Conservation (phyloP, 2,113 vertebrate species). For the Kobus ellipsiprymnus region DNA sequence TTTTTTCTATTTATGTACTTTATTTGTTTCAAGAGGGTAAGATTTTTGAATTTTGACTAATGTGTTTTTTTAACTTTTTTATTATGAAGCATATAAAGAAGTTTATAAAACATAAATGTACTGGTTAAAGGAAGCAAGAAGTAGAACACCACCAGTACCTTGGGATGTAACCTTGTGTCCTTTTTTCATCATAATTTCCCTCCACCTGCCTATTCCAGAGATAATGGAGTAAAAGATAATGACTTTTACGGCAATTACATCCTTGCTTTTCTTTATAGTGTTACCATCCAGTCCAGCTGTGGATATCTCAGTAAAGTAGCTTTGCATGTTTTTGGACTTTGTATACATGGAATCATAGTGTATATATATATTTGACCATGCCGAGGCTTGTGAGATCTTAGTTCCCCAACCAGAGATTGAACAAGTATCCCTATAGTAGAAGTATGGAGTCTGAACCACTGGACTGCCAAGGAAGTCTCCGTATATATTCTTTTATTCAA, state of each 20-base stretch:
- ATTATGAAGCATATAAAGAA: not conserved
- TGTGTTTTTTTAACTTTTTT: not conserved
- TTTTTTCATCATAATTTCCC: not conserved
- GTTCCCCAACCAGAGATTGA: not conserved
- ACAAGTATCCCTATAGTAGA: not conserved
- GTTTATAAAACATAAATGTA: not conserved
- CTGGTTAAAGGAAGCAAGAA: not conserved
- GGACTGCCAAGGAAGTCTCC: not conserved
- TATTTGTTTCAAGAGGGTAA: not conserved
- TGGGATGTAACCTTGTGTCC: not conserved
- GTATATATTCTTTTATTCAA: not conserved
- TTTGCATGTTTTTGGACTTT: not conserved
- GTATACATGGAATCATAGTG: not conserved
- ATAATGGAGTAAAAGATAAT: not conserved
- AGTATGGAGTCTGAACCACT: not conserved
- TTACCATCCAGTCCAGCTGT: not conserved
- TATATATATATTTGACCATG: not conserved
- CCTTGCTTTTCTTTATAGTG: not conserved
- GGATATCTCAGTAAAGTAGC: not conserved
- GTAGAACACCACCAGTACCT: not conserved
- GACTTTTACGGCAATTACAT: not conserved
- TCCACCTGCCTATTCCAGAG: not conserved
- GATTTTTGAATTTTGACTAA: not conserved
- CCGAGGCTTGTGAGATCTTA: not conserved
- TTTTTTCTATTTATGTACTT: not conserved